Base-by-base conservation (phyloP, 2,113 vertebrate species). In the Notechis scutatus region DNA sequence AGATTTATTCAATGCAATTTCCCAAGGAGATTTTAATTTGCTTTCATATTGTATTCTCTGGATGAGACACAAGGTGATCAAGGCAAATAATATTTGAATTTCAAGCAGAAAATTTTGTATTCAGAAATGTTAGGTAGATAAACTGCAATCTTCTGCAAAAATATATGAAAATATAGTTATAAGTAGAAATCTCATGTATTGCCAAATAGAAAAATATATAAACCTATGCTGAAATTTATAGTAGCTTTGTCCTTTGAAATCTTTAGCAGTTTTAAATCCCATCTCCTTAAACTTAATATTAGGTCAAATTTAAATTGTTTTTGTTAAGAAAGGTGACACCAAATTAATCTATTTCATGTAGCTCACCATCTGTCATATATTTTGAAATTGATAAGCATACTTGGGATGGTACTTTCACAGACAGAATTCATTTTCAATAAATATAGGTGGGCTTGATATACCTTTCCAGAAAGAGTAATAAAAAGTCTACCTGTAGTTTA, bases 1-100 rank as follows among this genome's bases (percentile, higher is more conserved):
- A 94, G 87, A 93, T 88, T 91, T 92, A 87, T 91, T 20, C 0
- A 50, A 50, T 93, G 88, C 86, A 90, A 45, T 94, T 90, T 92
- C 88, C 88, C 8, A 56, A 90, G 85, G 6, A 74, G 39, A 0
- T 86, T 94, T 94, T 0, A 55, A 81, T 89, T 61, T 89, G 24
- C 39, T 61, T 92, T 3, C 20, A 85, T 57, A 87, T 57, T 59
- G 81, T 34, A 24, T 0, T 92, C 24, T 90, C 14, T 94, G 81
- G 88, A 89, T 59, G 45, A 3, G 18, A 61, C 88, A 45, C 5
- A 90, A 50, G 42, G 56, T 94, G 54, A 6, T 86, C 61, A 91
- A 59, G 2, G 18, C 61, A 93, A 87, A 93, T 87, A 64, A 54
- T 64, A 90, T 86, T 20, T 64, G 56, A 90, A 64, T 90, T 93